phyloP scores from a whole-genome alignment of 2,888 invertebrate genomes.

The Drosophila mulleri region DNA sequence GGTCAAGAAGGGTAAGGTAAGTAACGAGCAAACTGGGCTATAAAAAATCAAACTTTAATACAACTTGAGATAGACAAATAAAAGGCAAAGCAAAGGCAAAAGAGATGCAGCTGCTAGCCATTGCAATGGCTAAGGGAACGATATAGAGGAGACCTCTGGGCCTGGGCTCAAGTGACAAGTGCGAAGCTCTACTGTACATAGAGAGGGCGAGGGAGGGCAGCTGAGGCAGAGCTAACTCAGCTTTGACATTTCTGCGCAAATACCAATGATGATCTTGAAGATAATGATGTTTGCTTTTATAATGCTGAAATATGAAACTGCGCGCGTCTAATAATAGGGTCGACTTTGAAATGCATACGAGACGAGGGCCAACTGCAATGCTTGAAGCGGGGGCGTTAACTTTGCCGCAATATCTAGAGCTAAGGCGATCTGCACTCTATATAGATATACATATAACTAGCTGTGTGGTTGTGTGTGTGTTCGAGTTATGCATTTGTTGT shows the following conservation, averaged over 20 bases:
- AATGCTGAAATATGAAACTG: slow-evolving; percentile 75
- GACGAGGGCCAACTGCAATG: slow-evolving; percentile 48
- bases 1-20: slow-evolving; percentile 48
- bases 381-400: slow-evolving; percentile 69
- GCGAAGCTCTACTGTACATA: slow-evolving; percentile 34
- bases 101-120: slow-evolving; percentile 10
- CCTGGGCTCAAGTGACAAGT: slow-evolving; percentile 78
- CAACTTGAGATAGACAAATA: slow-evolving; percentile 73
- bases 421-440: slow-evolving; percentile 58
- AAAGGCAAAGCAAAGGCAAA: slow-evolving; percentile 42
- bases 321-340: slow-evolving; percentile 76
- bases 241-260: slow-evolving; percentile 63
- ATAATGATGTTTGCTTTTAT: slow-evolving; percentile 42
- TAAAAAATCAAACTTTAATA: slow-evolving; percentile 79
- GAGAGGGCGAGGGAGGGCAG: background rate
- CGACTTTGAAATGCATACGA: slow-evolving; percentile 80
- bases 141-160: slow-evolving; percentile 62
- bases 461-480: slow-evolving; percentile 3
- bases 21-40: slow-evolving; percentile 65
- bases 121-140: background rate
- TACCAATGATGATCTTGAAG: slow-evolving; percentile 25
- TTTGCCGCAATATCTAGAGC: slow-evolving; percentile 70
- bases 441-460: background rate
- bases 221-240: slow-evolving; percentile 10
- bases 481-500: slow-evolving; percentile 48